Base-by-base conservation (phyloP, 2,113 vertebrate species). In the Aspidoscelis tigris region DNA sequence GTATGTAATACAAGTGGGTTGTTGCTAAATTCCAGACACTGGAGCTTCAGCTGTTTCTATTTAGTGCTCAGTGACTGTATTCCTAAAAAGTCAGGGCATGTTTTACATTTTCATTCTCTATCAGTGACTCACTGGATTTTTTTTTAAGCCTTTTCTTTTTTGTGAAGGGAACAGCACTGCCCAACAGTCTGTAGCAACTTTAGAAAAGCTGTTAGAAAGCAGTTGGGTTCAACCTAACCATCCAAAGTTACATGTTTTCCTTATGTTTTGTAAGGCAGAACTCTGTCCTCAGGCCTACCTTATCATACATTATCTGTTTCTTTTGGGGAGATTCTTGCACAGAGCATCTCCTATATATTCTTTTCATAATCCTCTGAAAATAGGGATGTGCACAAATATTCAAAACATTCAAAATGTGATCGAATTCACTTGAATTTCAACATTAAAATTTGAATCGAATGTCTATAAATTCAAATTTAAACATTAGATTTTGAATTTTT, bases 1-100 rank as follows among this genome's bases (percentile, higher is more conserved):
- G 90, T 68, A 86, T 75, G 73, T 41, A 89, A 84, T 78, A 88
- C 88, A 85, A 83, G 75, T 65, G 3, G 26, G 41, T 81, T 85
- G 77, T 75, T 87, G 88, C 18, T 68, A 50, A 33, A 55, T 80
- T 78, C 21, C 18, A 64, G 47, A 77, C 80, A 43, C 82, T 24
- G 78, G 82, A 78, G 4, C 11, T 84, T 85, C 81, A 81, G 80
- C 11, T 82, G n/a, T 85, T 64, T 70, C n/a, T 85, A 5, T 85
- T 80, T 84, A 74, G 87, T 70, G 16, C 50, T 87, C 75, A 47
- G 5, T 20, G 86, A 88, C 76, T 2, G 0, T 80, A 84, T 72
- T 24, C 14, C 33, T 80, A 26, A 83, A 81, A 85, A 79, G 9
- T 76, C 33, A 88, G 4, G 53, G 1, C 39, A 69, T 0, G 0